Conservation (phyloP, 1,140 invertebrate species). For the Rhizoglyphus robini region DNA sequence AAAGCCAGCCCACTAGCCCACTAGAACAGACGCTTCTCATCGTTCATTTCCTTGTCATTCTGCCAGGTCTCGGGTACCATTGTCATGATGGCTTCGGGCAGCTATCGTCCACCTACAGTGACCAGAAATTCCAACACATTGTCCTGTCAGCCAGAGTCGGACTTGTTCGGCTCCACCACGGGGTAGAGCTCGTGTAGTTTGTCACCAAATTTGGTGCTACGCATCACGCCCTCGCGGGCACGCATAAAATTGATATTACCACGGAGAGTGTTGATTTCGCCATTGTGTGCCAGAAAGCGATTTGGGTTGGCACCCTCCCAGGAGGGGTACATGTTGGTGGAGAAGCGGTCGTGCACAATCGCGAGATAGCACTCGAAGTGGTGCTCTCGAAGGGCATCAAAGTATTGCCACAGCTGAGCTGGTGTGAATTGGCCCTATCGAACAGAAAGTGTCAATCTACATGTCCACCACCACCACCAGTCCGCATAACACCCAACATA, state of each 20-base stretch:
- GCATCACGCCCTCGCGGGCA: slow-evolving; percentile 95
- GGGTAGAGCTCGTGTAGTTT: slow-evolving; percentile 80
- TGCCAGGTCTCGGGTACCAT: slow-evolving; percentile 99
- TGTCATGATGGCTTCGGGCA: slow-evolving; percentile 96
- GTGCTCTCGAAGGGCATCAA: slow-evolving; percentile 52
- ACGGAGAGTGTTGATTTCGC: slow-evolving; percentile 95
- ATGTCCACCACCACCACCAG: no score
- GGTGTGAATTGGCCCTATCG: slow-evolving; percentile 76
- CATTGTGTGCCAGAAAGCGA: slow-evolving; percentile 95
- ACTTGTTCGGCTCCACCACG: slow-evolving; percentile 91
- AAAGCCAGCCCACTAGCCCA: slow-evolving; percentile 86
- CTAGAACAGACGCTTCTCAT: slow-evolving; percentile 90
- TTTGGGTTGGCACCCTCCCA: slow-evolving; percentile 99
- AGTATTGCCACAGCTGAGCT: slow-evolving; percentile 82
- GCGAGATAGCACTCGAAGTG: slow-evolving; percentile 86
- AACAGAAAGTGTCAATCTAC: background rate
- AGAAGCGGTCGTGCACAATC: slow-evolving; percentile 90
- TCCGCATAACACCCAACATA: slow-evolving; percentile 28
- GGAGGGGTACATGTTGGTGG: slow-evolving; percentile 96
- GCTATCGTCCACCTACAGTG: slow-evolving; percentile 68
- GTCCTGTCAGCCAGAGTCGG: slow-evolving; percentile 91
- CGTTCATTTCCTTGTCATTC: slow-evolving; percentile 79
- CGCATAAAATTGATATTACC: slow-evolving; percentile 98
- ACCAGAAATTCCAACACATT: slow-evolving; percentile 95
- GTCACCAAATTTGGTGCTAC: slow-evolving; percentile 60